phyloP scores from a whole-genome alignment of 2,888 invertebrate genomes.

The Apoda limacodes region DNA sequence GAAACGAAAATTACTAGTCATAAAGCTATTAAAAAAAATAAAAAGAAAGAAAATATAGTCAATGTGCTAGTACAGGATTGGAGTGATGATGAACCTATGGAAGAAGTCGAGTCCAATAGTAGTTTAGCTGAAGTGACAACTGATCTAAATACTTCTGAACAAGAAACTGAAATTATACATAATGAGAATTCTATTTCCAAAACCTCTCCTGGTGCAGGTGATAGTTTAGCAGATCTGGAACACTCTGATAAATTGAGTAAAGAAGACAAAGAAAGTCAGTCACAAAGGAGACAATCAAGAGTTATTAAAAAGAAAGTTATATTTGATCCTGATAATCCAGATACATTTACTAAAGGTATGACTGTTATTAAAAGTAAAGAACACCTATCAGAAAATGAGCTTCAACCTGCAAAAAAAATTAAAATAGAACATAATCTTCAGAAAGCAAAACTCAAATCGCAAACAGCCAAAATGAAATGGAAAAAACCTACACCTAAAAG shows the following conservation, averaged over 20 bases:
- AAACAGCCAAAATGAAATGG: conserved; percentile 49
- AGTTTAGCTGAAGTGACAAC: too few species aligned
- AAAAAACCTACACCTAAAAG: conserved; percentile 57
- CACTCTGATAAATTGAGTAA: conserved; percentile 28
- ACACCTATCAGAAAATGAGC: conserved; percentile 28
- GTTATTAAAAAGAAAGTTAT: conserved; percentile 80
- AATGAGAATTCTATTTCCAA: neutral
- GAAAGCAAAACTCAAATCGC: conserved; percentile 44
- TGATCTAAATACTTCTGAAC: neutral
- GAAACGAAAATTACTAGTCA: conserved; percentile 1
- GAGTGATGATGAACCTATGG: conserved; percentile 50
- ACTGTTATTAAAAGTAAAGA: conserved; percentile 35
- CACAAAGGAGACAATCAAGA: conserved; percentile 54
- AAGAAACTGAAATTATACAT: neutral
- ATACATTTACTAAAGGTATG: conserved; percentile 59
- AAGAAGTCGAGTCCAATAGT: conserved; percentile 27
- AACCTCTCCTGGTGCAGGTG: conserved; percentile 9
- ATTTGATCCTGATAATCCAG: conserved; percentile 77
- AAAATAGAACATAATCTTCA: conserved; percentile 31
- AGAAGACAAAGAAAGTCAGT: conserved; percentile 38
- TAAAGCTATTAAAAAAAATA: conserved; percentile 17
- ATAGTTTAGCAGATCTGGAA: conserved; percentile 18
- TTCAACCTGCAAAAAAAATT: conserved; percentile 33
- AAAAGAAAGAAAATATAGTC: conserved; percentile 44
- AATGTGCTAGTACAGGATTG: conserved; percentile 68